Evolutionary conservation across 2,797 vertebrate species (phyloP).

Genomic region (Apodemus agrarius): DNA sequence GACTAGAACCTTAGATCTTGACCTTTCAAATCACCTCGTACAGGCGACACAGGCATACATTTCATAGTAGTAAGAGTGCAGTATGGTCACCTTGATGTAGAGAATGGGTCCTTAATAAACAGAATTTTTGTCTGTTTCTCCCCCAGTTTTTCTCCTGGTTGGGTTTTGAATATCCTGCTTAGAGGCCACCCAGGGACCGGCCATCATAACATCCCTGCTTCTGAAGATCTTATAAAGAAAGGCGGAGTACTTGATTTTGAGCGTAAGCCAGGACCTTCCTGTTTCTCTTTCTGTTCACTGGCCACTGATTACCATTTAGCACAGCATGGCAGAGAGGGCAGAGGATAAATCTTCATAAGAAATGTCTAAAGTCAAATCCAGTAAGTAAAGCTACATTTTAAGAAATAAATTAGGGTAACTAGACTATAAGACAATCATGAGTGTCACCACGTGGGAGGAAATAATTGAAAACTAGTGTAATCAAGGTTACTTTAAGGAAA

Average conservation of each 20-base stretch:
- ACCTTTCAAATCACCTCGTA: background rate
- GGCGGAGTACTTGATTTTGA: background rate
- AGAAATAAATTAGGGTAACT: background rate
- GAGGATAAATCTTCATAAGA: slow-evolving; percentile 26
- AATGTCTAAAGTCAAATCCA: slow-evolving; percentile 31
- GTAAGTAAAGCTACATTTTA: background rate
- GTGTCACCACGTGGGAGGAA: slow-evolving; percentile 1
- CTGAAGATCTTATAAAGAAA: slow-evolving; percentile 10
- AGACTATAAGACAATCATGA: background rate
- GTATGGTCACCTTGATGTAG: background rate
- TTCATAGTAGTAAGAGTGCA: background rate
- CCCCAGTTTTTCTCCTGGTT: background rate
- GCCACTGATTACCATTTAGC: background rate
- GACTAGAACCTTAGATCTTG: background rate
- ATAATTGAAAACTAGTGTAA: slow-evolving; percentile 17
- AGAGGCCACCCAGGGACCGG: background rate
- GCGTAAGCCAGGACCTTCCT: slow-evolving; percentile 8
- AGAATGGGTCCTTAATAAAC: background rate
- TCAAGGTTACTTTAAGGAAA: background rate
- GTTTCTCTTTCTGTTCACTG: slow-evolving; percentile 3
- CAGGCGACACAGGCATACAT: background rate
- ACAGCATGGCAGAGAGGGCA: slow-evolving; percentile 1
- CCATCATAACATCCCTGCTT: background rate
- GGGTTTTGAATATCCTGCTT: background rate
- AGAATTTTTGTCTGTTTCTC: background rate